Percentiles rank a stretch among this genome's conserved stretches.
phyloP scores from a whole-genome alignment of 2,888 invertebrate species.

The Mesochorus sp. region DNA sequence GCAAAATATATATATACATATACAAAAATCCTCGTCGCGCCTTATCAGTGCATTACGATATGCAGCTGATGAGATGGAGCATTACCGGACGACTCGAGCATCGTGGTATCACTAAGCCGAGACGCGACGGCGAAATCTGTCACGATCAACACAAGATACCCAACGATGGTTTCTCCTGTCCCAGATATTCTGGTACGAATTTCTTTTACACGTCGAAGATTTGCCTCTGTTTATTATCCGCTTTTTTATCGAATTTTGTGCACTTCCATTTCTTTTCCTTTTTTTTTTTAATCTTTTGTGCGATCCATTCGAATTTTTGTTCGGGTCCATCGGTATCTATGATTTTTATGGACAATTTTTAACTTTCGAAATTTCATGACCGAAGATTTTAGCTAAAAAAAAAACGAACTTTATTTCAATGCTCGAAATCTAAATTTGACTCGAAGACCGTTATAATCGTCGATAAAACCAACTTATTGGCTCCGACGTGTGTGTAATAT shows the following conservation, averaged over 20 bases:
- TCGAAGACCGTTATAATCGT: neutral
- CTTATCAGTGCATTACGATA: slow-evolving; percentile 51
- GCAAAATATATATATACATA: neutral
- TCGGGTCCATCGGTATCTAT: neutral
- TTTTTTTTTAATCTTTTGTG: neutral
- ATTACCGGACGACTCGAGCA: slow-evolving; percentile 77
- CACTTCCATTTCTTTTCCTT: neutral
- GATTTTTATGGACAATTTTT: too few species aligned
- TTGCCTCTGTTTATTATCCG: too few species aligned
- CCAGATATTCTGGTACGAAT: slow-evolving; percentile 69
- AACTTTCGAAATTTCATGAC: neutral
- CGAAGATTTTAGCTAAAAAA: too few species aligned
- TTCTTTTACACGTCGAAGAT: too few species aligned
- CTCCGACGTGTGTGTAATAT: neutral
- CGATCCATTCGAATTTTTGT: neutral
- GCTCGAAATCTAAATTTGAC: neutral
- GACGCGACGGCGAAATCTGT: slow-evolving; percentile 69
- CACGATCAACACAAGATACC: slow-evolving; percentile 59
- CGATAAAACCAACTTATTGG: neutral
- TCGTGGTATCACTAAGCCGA: slow-evolving; percentile 70
- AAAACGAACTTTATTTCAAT: neutral
- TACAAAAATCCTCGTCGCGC: neutral
- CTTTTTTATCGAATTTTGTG: neutral
- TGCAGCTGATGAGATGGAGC: slow-evolving; percentile 80
- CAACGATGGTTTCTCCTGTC: slow-evolving; percentile 60